A percentile compares a stretch with the other conserved stretches of the same genome.
phyloP scores from a whole-genome alignment of 1,140 invertebrate genomes.

The Trichoplusia ni region DNA sequence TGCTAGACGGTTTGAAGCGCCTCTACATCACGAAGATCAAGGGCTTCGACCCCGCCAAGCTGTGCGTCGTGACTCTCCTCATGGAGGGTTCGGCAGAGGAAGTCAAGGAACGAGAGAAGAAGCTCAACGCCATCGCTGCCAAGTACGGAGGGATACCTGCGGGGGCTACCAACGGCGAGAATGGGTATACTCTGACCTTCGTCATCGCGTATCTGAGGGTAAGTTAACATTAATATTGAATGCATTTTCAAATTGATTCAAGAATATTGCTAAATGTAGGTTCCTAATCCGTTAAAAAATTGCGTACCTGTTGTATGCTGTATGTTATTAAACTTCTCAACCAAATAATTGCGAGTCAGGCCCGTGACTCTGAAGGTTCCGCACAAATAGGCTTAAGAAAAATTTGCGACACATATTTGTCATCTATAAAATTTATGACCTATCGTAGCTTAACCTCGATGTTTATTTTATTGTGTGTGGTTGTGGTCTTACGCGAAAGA shows the following conservation, averaged over 20 bases:
- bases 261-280: too few species aligned
- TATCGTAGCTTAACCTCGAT: too few species aligned
- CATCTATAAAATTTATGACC: too few species aligned
- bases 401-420: too few species aligned
- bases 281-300: too few species aligned
- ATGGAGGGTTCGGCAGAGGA: constrained; percentile 92
- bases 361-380: too few species aligned
- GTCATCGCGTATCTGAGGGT: constrained; percentile 99
- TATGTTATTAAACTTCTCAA: too few species aligned
- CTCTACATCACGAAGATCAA: constrained; percentile 95
- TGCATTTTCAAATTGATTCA: background rate
- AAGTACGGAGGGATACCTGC: constrained; percentile 90
- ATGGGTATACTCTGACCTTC: constrained; percentile 98
- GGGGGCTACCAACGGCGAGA: constrained; percentile 95
- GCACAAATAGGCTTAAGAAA: too few species aligned
- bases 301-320: too few species aligned
- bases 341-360: too few species aligned
- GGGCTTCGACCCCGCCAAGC: constrained; percentile 90
- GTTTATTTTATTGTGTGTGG: too few species aligned
- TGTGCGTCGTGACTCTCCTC: constrained; percentile 96
- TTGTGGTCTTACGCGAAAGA: too few species aligned
- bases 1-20: constrained; percentile 93
- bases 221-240: constrained; percentile 56
- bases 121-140: constrained; percentile 92
- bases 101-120: constrained; percentile 87